phyloP scores from a whole-genome alignment of 2,797 vertebrate genomes.

The Glossophaga mutica region DNA sequence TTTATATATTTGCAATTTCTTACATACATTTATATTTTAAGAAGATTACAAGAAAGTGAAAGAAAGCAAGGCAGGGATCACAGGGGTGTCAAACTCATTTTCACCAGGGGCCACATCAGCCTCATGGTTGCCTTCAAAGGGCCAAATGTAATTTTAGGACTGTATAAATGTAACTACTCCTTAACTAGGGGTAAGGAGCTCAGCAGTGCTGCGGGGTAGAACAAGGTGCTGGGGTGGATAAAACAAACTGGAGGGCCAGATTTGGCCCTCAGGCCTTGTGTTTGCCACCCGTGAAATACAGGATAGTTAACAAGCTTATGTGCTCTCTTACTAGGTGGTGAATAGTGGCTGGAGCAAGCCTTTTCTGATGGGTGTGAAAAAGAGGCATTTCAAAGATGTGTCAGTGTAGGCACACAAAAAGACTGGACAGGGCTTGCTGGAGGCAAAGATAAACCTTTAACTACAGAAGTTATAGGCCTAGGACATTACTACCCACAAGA shows the following conservation, averaged over 20 bases:
- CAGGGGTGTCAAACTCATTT: too few species aligned
- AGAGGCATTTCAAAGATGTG: neutral
- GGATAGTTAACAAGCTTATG: neutral
- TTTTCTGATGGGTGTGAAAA: neutral
- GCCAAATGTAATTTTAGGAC: too few species aligned
- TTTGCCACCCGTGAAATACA: neutral
- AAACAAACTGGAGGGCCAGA: too few species aligned
- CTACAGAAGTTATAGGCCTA: neutral
- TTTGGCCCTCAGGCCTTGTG: accelerated
- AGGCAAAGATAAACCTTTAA: neutral
- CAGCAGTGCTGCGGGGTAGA: too few species aligned
- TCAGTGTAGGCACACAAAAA: neutral
- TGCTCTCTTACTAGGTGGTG: neutral
- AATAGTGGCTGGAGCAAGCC: neutral
- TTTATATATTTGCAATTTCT: neutral
- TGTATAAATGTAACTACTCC: too few species aligned
- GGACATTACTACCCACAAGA: neutral
- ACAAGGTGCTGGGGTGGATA: too few species aligned
- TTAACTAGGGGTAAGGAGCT: too few species aligned
- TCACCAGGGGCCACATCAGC: too few species aligned
- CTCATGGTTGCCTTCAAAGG: too few species aligned
- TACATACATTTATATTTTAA: neutral
- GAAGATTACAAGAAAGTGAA: neutral
- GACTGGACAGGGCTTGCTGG: neutral
- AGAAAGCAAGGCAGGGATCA: neutral